These are phyloP conservation scores for Kobus ellipsiprymnus DNA, from an alignment of 2,113 vertebrate species.

Conservation along the genomic window DNA sequence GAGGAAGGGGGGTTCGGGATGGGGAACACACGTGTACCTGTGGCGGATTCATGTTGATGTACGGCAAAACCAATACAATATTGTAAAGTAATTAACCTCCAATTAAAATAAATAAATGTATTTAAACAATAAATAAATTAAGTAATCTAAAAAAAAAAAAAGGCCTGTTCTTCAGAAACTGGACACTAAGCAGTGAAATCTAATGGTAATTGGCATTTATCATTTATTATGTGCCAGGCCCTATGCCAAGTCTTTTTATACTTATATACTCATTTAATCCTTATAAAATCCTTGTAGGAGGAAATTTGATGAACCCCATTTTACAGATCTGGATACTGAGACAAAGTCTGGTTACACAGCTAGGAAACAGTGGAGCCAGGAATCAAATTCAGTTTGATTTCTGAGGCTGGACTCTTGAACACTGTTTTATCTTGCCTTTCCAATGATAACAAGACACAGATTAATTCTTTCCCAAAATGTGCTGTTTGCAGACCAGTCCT, in stretches of 20 bases:
- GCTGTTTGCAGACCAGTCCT: neutral
- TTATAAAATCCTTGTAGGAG: neutral
- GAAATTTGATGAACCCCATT: constrained; percentile 1
- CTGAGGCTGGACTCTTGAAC: neutral
- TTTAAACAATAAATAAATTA: too few relatives aligned
- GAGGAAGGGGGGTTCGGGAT: too few relatives aligned
- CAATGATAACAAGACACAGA: neutral
- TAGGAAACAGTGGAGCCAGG: neutral
- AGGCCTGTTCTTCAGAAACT: neutral
- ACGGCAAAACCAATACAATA: too few relatives aligned
- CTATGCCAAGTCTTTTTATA: neutral
- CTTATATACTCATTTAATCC: neutral
- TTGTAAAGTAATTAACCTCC: too few relatives aligned
- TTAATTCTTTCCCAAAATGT: neutral
- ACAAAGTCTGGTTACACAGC: neutral
- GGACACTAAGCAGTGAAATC: neutral
- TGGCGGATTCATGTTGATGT: too few relatives aligned
- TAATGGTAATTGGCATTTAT: neutral
- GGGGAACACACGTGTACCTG: too few relatives aligned
- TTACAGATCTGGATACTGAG: constrained; percentile 50
- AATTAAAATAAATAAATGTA: too few relatives aligned
- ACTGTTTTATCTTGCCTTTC: neutral
- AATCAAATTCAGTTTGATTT: neutral
- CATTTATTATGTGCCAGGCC: neutral
- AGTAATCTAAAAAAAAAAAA: neutral